A percentile compares a stretch with the other conserved stretches of the same genome.
Conservation (phyloP, 2,113 vertebrate genomes). For the Ovis canadensis region DNA sequence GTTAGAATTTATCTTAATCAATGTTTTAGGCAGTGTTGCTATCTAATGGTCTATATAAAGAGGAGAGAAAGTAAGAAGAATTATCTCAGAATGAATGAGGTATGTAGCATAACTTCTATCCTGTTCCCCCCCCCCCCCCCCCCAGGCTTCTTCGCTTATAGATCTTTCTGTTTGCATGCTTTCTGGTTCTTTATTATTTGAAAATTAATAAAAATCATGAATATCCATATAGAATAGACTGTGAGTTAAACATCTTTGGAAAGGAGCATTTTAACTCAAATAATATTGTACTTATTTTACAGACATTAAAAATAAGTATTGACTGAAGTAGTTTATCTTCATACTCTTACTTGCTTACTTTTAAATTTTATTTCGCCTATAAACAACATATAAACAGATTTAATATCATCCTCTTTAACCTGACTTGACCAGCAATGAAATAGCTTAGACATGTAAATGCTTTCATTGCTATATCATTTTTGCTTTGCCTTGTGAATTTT, state of each 20-base stretch:
- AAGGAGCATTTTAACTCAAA: background rate
- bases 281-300: background rate
- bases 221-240: background rate
- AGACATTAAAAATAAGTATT: background rate
- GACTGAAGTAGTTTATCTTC: background rate
- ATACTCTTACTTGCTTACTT: background rate
- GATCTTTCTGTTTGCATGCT: background rate
- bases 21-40: background rate
- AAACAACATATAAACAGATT: background rate
- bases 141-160: background rate
- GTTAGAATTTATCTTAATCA: slow-evolving; percentile 1
- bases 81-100: background rate
- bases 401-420: background rate
- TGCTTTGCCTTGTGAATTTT: slow-evolving; percentile 4
- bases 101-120: background rate
- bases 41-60: background rate
- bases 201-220: slow-evolving; percentile 1
- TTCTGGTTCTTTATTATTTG: background rate
- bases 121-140: too few relatives aligned
- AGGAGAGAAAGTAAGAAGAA: background rate
- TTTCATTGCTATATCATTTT: slow-evolving; percentile 2
- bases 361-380: background rate
- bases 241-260: background rate
- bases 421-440: background rate
- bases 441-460: background rate